Evolutionary conservation across 2,888 invertebrate genomes (phyloP).

Genomic region (Hypomecis atomaria): DNA sequence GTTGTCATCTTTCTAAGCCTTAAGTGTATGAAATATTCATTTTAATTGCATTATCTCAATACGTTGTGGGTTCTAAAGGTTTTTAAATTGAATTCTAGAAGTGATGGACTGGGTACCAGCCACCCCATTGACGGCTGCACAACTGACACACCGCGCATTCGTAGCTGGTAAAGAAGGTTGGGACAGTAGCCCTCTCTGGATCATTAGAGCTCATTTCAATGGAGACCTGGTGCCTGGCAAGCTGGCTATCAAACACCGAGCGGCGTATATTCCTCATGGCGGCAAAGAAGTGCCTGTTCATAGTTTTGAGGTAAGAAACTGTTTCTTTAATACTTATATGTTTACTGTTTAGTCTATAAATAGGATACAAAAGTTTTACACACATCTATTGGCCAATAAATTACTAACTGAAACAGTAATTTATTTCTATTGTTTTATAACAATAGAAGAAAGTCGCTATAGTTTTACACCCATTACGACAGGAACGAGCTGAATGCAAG

Average conservation of each 20-base stretch:
- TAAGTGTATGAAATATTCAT: too few relatives aligned
- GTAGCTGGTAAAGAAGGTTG: conserved; percentile 75
- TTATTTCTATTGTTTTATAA: too few relatives aligned
- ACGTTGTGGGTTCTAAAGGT: not conserved
- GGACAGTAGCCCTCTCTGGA: conserved; percentile 76
- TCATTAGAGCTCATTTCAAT: conserved; percentile 72
- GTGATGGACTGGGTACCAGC: conserved; percentile 66
- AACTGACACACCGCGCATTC: conserved; percentile 62
- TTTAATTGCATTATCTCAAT: too few relatives aligned
- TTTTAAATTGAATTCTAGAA: conserved; percentile 38
- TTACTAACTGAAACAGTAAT: too few relatives aligned
- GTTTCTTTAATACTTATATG: too few relatives aligned
- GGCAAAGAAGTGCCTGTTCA: conserved; percentile 74
- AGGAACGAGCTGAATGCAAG: too few relatives aligned
- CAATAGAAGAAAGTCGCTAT: too few relatives aligned
- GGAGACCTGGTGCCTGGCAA: conserved; percentile 76
- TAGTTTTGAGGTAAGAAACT: conserved; percentile 70
- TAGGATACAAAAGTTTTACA: too few relatives aligned
- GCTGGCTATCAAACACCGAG: conserved; percentile 66
- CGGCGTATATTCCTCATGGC: conserved; percentile 68
- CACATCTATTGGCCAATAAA: too few relatives aligned
- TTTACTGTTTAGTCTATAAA: too few relatives aligned
- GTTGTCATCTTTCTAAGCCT: too few relatives aligned
- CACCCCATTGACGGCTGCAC: conserved; percentile 56
- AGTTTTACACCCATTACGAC: too few relatives aligned